Evolutionary conservation across 2,797 vertebrate species (phyloP).

Genomic region (Pseudotriccus pelzelni): DNA sequence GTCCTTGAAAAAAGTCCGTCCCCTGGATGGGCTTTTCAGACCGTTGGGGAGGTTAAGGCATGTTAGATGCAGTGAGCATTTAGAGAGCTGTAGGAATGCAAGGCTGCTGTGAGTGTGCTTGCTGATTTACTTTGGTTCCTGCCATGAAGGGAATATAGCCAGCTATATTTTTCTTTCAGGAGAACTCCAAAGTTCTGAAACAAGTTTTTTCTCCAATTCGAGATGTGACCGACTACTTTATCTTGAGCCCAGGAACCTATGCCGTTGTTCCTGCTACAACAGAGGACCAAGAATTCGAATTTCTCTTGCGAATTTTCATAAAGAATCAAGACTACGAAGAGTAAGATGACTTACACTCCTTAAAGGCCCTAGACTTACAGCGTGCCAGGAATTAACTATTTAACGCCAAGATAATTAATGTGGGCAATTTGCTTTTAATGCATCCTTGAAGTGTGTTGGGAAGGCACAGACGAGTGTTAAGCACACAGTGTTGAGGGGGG

Average conservation of each 20-base stretch:
- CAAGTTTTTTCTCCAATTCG: background rate
- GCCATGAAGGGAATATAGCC: background rate
- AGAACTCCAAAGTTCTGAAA: conserved; percentile 14
- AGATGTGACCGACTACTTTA: conserved; percentile 55
- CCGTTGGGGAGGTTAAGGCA: background rate
- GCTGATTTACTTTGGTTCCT: conserved; percentile 15
- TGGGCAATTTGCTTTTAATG: background rate
- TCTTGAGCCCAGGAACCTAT: conserved; percentile 70
- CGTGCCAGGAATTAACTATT: background rate
- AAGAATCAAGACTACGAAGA: conserved; percentile 41
- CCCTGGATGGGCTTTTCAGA: background rate
- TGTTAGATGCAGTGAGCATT: background rate
- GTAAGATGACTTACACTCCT: conserved; percentile 40
- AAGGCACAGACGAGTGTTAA: background rate
- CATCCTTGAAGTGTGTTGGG: background rate
- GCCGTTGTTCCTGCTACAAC: background rate
- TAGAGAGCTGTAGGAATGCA: background rate
- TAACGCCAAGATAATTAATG: background rate
- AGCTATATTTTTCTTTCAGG: conserved; percentile 37
- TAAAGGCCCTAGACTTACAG: background rate
- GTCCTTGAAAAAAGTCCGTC: background rate
- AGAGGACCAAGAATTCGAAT: conserved; percentile 36
- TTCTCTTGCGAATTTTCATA: conserved; percentile 73
- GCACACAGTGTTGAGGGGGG: background rate
- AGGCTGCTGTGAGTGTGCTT: background rate